These are phyloP conservation scores for Leptinotarsa undecemlineata DNA, from an alignment of 1,140 invertebrate species.

Conservation along the genomic window DNA sequence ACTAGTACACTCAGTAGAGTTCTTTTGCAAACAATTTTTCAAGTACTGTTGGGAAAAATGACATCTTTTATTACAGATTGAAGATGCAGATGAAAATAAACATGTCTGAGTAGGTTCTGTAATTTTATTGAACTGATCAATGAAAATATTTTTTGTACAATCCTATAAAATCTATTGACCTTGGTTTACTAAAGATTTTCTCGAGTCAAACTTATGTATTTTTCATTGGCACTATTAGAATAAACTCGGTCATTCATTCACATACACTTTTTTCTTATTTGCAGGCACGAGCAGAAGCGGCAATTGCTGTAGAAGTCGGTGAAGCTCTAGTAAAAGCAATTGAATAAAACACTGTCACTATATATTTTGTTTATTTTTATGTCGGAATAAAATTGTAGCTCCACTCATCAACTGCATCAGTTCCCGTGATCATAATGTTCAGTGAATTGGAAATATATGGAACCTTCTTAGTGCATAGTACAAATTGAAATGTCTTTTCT, in stretches of 20 bases:
- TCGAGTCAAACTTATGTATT: no score
- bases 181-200: no score
- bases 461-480: not conserved
- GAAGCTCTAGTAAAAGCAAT: constrained; percentile 89
- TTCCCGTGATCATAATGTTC: not conserved
- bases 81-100: not conserved
- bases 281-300: constrained; percentile 87
- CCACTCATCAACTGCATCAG: constrained; percentile 7
- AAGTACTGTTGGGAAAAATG: not conserved
- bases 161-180: no score
- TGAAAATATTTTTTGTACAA: no score
- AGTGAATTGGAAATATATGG: not conserved
- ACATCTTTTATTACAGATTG: not conserved
- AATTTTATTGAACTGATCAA: no score
- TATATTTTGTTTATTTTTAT: constrained; percentile 9
- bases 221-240: no score
- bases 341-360: constrained; percentile 59
- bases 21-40: no score
- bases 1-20: no score
- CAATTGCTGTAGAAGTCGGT: constrained; percentile 92
- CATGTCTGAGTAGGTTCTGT: no score
- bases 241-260: no score
- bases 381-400: not conserved
- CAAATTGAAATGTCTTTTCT: not conserved
- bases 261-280: constrained; percentile 41